Conservation (phyloP, 2,888 invertebrate species). For the Drosophila neoperkinsi region DNA sequence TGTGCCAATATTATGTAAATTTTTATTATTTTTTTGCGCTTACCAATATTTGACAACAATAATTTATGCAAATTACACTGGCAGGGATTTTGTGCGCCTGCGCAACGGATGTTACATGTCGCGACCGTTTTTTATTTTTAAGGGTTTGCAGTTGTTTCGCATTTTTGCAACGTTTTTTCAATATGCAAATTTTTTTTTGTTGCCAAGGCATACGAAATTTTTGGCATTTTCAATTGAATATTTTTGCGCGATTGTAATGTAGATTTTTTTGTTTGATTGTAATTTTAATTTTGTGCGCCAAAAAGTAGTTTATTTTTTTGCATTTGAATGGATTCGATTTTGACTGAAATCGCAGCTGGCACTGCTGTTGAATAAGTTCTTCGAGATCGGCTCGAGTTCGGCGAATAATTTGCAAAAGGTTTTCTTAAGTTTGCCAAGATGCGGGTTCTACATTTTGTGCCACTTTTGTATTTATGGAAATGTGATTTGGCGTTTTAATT, state of each 20-base stretch:
- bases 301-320: conserved; percentile 65
- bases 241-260: conserved; percentile 80
- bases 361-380: conserved; percentile 24
- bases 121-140: conserved; percentile 39
- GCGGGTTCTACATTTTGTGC: conserved; percentile 43
- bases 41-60: conserved; percentile 72
- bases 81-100: conserved; percentile 48
- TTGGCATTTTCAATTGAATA: conserved; percentile 74
- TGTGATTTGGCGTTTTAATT: conserved; percentile 10
- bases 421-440: conserved; percentile 21
- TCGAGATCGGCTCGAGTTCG: conserved; percentile 12
- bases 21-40: conserved; percentile 25
- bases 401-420: conserved; percentile 45
- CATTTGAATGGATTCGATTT: conserved; percentile 71
- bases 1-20: conserved; percentile 82
- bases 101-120: conserved; percentile 71
- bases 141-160: conserved; percentile 59
- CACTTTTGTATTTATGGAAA: conserved; percentile 29
- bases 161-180: conserved; percentile 65
- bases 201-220: conserved; percentile 37
- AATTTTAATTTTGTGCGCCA: conserved; percentile 69
- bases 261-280: conserved; percentile 77
- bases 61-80: conserved; percentile 78
- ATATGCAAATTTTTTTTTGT: conserved; percentile 71
- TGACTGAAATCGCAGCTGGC: conserved; percentile 63